These are phyloP conservation scores for Branchipolynoe longqiensis DNA, from an alignment of 2,888 invertebrate genomes.

Conservation along the genomic window DNA sequence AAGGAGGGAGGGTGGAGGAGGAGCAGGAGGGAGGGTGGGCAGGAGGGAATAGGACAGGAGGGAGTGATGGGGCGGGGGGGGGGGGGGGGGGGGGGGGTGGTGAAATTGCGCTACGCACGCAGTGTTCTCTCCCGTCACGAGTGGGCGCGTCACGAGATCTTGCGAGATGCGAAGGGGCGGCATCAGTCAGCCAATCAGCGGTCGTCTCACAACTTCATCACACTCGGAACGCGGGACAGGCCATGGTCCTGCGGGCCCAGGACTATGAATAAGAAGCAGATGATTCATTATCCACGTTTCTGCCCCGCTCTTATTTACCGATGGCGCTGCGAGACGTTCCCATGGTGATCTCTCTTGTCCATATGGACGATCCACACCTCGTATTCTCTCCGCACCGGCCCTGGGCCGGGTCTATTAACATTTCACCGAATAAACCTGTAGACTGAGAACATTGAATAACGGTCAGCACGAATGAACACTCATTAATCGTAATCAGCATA, in stretches of 20 bases:
- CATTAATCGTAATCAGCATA: no score
- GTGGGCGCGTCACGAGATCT: conserved; percentile 7
- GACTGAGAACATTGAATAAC: no score
- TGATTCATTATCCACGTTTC: conserved; percentile 24
- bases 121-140: background rate
- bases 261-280: conserved; percentile 22
- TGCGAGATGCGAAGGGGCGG: conserved; percentile 19
- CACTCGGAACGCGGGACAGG: background rate
- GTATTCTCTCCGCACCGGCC: no score
- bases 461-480: no score
- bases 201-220: conserved; percentile 39
- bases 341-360: background rate
- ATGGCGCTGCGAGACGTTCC: background rate
- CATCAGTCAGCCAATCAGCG: conserved; percentile 45
- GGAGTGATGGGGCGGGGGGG: no score
- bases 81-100: no score
- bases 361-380: no score
- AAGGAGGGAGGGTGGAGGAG: no score
- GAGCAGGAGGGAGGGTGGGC: background rate
- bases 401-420: no score
- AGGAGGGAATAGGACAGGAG: background rate
- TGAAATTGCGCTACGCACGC: conserved; percentile 27
- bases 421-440: no score
- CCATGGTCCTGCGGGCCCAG: background rate
- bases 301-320: conserved; percentile 32